These are phyloP conservation scores for Cryptoprocta ferox DNA, from an alignment of 2,797 vertebrate genomes.

Conservation along the genomic window DNA sequence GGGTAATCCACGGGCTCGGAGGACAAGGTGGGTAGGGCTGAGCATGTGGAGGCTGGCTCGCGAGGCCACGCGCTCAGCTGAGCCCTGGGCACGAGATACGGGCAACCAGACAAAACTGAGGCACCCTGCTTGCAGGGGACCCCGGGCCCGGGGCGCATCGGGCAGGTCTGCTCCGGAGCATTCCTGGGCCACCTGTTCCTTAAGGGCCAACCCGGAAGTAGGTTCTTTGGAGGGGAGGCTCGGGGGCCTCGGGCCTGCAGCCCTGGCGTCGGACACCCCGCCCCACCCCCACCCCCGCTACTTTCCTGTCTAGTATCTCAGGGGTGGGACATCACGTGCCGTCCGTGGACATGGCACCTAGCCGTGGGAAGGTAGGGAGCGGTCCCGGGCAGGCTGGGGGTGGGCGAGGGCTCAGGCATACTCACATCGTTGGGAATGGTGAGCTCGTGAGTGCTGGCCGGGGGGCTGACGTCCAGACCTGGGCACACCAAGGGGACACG, in stretches of 20 bases:
- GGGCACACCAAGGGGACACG: constrained; percentile 85
- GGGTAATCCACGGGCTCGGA: neutral
- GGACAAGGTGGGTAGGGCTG: no score
- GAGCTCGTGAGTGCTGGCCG: constrained; percentile 99
- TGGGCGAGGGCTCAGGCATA: constrained; percentile 71
- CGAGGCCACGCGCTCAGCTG: neutral
- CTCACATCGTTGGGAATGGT: constrained; percentile 99
- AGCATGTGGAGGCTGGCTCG: neutral
- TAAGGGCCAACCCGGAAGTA: neutral
- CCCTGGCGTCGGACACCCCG: neutral
- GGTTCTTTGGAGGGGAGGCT: no score
- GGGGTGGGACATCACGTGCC: neutral
- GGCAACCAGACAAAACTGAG: neutral
- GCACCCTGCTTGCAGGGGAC: neutral
- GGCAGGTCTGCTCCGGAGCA: neutral
- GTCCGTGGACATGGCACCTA: constrained; percentile 20
- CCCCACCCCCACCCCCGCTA: no score
- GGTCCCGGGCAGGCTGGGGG: neutral
- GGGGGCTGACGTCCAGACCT: constrained; percentile 99
- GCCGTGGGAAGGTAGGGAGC: neutral
- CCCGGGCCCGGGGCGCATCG: neutral
- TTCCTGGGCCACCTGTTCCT: neutral
- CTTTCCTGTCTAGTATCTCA: neutral
- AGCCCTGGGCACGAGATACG: no score
- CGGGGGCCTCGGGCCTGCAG: no score